Evolutionary conservation across 2,113 vertebrate genomes (phyloP), one percentile per base, ranked within the genome.

Genomic region (Hydropotes inermis): DNA sequence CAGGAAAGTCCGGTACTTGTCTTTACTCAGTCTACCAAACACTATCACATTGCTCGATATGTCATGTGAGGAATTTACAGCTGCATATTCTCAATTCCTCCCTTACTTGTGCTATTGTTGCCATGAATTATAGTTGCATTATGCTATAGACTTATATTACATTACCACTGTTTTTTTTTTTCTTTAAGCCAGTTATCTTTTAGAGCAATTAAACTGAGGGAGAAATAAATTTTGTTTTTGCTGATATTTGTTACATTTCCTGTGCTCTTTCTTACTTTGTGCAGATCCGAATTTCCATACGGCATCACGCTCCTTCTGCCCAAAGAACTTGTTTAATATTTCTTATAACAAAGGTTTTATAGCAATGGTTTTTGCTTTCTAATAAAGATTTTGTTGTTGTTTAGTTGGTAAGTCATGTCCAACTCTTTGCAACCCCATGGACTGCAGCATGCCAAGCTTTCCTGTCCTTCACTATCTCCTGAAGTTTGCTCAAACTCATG

Each of bases 1-100:
- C 19, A 12, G n/a, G n/a, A 23, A 1, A 23, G n/a, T 11, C 10
- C 0, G 2, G n/a, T 12, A 3, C 27, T 1, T 2, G 8, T n/a
- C 12, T 79, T 23, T 28, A 58, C 50, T 52, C 47, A 21, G 1
- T 17, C 14, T 91, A 28, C 23, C 4, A 15, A 11, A 28, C 23
- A 5, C 19, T 23, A 12, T 25, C 19, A 11, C 3, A 0, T 19
- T 5, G 33, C 43, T n/a, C 4, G 52, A 5, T 7, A 5, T 2
- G 8, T 23, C 55, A 1, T 0, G 5, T 61, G 36, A 74, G 28
- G 33, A 78, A 30, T 11, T n/a, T 11, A 11, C 17, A 23, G 2
- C 0, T 25, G 3, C 12, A 1, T 14, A 4, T 15, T 14, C 39
- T 30, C n/a, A 5, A 28, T 14, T 52, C 50, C 11, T 36, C 25